Base-by-base conservation (phyloP, 2,888 invertebrate species). In the Xylocampa areola region DNA sequence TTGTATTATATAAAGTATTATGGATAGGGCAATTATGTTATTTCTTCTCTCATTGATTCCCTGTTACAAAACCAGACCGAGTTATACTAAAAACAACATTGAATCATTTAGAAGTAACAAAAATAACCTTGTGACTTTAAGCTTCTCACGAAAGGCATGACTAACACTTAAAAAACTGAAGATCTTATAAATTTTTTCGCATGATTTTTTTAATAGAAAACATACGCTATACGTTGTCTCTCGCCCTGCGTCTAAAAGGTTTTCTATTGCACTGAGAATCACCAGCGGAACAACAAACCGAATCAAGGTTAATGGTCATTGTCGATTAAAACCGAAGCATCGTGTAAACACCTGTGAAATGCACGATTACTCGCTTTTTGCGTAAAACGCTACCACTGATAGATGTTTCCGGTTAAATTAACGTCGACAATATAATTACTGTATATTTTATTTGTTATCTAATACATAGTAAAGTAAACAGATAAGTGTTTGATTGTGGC, bases 241-340 rank as follows among this genome's bases (percentile, higher is more conserved):
- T 45, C 69, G 33, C 47, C 33, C 37, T 23, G 32, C 36, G 40
- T 39, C 53, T 61, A 58, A 65, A 61, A 55, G 43, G 23, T 73
- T 61, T 54, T 36, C 33, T 43, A 47, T 51, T 54, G 32, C 52
- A 52, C 30, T 29, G 0, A 21, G 41, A 43, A 61, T 29, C n/a
- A 25, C 35, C 47, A 55, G 50, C 32, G 47, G 19, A 64, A 71
- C 58, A 67, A 63, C 52, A 45, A 33, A 45, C 41, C 37, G 52
- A 54, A 50, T 48, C 75, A 77, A 77, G 68, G 73, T 64, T 60
- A 68, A 67, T 68, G 44, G 41, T 44, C 36, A 54, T 47, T 53
- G 30, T 43, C 29, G 37, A 40, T 41, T 53, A 61, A 55, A 45
- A 32, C 49, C 23, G 36, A 47, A 37, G 33, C 27, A 49, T 39